A percentile compares a stretch with the other conserved stretches of the same genome.
Conservation (phyloP, 2,888 invertebrate species). For the Bombyx huttoni region DNA sequence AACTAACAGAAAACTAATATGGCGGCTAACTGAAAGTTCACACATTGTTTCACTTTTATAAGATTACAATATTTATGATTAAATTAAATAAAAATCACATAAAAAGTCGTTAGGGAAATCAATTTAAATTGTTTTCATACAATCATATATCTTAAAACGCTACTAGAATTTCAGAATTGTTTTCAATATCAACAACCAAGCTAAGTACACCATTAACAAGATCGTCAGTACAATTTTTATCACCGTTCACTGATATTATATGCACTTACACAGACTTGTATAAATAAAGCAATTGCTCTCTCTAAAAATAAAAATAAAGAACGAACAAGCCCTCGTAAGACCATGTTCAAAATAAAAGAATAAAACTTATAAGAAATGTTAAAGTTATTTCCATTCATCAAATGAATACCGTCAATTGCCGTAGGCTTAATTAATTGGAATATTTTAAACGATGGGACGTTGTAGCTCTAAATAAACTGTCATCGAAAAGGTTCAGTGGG, state of each 20-base stretch:
- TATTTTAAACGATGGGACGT: constrained; percentile 44
- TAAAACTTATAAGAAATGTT: not conserved
- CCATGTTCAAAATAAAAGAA: not conserved
- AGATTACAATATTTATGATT: too few relatives aligned
- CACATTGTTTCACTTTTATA: too few relatives aligned
- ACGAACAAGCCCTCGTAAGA: not conserved
- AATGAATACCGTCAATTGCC: constrained; percentile 42
- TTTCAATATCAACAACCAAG: not conserved
- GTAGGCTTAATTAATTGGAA: constrained; percentile 49
- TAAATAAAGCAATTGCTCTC: not conserved
- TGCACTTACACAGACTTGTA: not conserved
- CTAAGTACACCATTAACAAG: not conserved
- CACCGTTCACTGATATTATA: not conserved
- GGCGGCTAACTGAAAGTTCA: too few relatives aligned
- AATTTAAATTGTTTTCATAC: too few relatives aligned
- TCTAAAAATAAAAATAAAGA: not conserved
- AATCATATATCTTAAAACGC: too few relatives aligned
- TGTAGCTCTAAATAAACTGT: constrained; percentile 43
- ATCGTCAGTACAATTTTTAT: not conserved
- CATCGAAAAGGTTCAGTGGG: constrained; percentile 23
- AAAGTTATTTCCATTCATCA: constrained; percentile 28
- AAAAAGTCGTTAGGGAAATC: too few relatives aligned
- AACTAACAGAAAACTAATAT: not conserved
- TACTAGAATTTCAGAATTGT: not conserved
- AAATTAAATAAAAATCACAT: too few relatives aligned